Percentiles rank a stretch among this genome's conserved stretches.
Evolutionary conservation across 2,888 invertebrate genomes (phyloP).

Genomic region (Notodonta ziczac): DNA sequence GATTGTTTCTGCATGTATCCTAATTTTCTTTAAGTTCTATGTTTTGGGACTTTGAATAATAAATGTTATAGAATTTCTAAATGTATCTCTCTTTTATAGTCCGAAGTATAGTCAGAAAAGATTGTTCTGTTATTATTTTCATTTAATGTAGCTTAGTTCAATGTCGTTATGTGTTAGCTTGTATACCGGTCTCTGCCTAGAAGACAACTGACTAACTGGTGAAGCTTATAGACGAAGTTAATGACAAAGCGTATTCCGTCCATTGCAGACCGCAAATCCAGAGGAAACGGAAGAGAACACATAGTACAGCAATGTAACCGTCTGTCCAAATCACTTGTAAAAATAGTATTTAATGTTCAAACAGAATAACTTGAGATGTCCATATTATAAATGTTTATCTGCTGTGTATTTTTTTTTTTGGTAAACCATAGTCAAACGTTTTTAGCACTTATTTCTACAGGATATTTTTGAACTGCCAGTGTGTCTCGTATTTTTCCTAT

Average conservation of each 20-base stretch:
- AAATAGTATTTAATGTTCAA: constrained; percentile 42
- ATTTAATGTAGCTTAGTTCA: constrained; percentile 67
- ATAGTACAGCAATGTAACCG: constrained; percentile 67
- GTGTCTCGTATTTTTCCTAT: not conserved
- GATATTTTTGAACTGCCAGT: not conserved
- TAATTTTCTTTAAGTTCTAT: constrained; percentile 47
- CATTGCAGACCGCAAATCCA: constrained; percentile 79
- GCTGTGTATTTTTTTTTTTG: not conserved
- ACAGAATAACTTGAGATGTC: constrained; percentile 34
- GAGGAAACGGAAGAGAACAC: constrained; percentile 77
- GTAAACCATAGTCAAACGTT: not conserved
- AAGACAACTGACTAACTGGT: constrained; percentile 36
- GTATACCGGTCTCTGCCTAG: constrained; percentile 44
- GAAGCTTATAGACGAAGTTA: constrained; percentile 43
- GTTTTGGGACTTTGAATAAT: constrained; percentile 35
- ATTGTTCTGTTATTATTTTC: constrained; percentile 46
- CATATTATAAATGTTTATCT: constrained; percentile 18
- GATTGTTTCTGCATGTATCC: constrained; percentile 65
- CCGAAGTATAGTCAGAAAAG: constrained; percentile 38
- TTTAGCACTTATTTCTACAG: not conserved
- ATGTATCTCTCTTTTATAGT: constrained; percentile 45
- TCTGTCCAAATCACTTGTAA: constrained; percentile 61
- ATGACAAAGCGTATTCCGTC: constrained; percentile 74
- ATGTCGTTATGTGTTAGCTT: constrained; percentile 75
- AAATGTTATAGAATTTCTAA: constrained; percentile 42